phyloP scores from a whole-genome alignment of 2,797 vertebrate genomes.

The Oreochromis mossambicus region DNA sequence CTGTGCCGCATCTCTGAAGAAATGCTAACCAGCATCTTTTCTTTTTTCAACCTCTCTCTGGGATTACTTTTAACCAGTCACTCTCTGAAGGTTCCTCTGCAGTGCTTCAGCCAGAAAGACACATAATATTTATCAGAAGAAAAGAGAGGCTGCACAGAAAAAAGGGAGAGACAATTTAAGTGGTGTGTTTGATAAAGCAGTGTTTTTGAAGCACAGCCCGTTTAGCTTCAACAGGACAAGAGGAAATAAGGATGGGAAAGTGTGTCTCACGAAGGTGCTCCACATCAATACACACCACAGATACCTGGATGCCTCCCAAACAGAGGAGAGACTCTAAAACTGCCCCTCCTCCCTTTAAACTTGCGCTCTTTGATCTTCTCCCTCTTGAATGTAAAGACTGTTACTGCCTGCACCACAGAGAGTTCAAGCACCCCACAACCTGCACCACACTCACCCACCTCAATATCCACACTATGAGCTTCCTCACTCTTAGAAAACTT shows the following conservation, averaged over 20 bases:
- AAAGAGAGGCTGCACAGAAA: conserved; percentile 51
- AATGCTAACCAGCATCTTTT: conserved; percentile 71
- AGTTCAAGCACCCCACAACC: conserved; percentile 68
- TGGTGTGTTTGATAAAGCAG: conserved; percentile 75
- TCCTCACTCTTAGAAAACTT: conserved; percentile 63
- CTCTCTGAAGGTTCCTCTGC: conserved; percentile 64
- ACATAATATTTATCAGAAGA: conserved; percentile 73
- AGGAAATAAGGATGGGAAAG: conserved; percentile 71
- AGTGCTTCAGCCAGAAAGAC: conserved; percentile 61
- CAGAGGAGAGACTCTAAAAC: conserved; percentile 67
- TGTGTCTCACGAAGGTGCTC: conserved; percentile 63
- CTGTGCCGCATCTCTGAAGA: conserved; percentile 52
- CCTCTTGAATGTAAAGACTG: conserved; percentile 73
- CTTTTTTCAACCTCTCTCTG: conserved; percentile 63
- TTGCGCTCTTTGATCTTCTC: conserved; percentile 74
- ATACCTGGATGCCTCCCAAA: conserved; percentile 76
- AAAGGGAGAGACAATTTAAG: conserved; percentile 71
- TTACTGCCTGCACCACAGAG: conserved; percentile 66
- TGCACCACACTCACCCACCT: conserved; percentile 49
- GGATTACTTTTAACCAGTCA: conserved; percentile 74
- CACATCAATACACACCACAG: conserved; percentile 73
- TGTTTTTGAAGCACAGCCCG: conserved; percentile 70
- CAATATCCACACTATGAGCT: conserved; percentile 47
- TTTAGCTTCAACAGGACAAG: conserved; percentile 76
- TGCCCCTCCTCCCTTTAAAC: conserved; percentile 69